phyloP scores from a whole-genome alignment of 2,113 vertebrate genomes.

The Numida meleagris region DNA sequence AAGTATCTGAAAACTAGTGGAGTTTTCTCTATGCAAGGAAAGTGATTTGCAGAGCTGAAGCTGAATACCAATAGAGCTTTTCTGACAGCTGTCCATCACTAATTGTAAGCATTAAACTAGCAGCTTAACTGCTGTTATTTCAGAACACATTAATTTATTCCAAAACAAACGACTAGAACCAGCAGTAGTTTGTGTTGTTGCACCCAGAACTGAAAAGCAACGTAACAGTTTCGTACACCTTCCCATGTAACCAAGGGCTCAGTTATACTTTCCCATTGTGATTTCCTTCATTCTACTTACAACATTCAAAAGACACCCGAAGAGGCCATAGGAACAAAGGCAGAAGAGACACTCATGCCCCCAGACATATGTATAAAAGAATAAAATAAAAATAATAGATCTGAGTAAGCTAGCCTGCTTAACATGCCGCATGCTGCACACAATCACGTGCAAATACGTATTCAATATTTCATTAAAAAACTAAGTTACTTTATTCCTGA shows the following conservation, averaged over 20 bases:
- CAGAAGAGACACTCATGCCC: background rate
- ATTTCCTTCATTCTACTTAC: background rate
- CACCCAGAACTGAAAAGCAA: background rate
- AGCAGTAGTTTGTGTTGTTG: background rate
- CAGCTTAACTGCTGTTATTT: background rate
- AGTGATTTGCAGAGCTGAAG: background rate
- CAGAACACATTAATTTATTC: background rate
- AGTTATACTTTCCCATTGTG: background rate
- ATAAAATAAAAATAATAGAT: background rate
- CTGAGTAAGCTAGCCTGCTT: background rate
- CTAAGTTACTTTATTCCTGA: background rate
- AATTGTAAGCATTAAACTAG: background rate
- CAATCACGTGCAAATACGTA: accelerated
- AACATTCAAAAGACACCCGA: background rate
- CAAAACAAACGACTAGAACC: background rate
- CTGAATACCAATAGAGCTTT: background rate
- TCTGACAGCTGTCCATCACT: background rate
- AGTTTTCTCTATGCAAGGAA: background rate
- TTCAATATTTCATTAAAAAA: background rate
- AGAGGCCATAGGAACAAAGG: background rate
- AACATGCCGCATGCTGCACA: background rate
- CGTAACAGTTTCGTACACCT: background rate
- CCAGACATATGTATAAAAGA: background rate
- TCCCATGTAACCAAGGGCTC: background rate
- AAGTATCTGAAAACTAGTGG: background rate